Base-by-base conservation (phyloP, 2,113 vertebrate species). In the Grammomys surdaster region DNA sequence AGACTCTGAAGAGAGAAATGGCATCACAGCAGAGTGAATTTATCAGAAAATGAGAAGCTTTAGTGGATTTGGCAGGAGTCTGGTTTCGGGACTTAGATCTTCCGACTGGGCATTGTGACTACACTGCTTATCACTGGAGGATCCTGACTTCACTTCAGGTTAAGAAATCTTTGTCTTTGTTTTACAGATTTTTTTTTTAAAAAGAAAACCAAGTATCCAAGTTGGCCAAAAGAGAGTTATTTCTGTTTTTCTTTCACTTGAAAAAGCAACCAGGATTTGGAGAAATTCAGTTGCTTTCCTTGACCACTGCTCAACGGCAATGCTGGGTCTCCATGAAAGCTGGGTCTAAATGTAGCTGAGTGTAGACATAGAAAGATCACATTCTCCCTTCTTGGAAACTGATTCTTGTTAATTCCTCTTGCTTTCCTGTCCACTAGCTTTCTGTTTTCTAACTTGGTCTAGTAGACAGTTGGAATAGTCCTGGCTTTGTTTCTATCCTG, bases 1-100 rank as follows among this genome's bases (percentile, higher is more conserved):
- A 86, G 90, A 77, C 28, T 86, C 46, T 46, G 40, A 91, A 90
- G 65, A 81, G 69, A 89, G 48, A 88, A 88, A 89, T 43, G 90
- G 90, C 77, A 89, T 96, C 46, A 20, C 43, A 58, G 65, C 7
- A 93, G 89, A 85, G 36, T 63, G 89, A 90, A 90, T 76, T 91
- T 91, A 88, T 89, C 96, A 89, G 82, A 90, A 58, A 90, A 95
- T 46, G 48, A 90, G 86, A 90, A 48, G 67, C 60, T 17, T 93
- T 89, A 88, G 94, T 90, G 70, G 72, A 81, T 94, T 90, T 88
- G 75, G 78, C 75, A 46, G 46, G 91, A 86, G 28, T 95, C 93
- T 96, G 80, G 54, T 95, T 96, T 97, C 80, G 93, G 90, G 40
- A 73, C 67, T 86, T 85, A 90, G 70, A 48, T 89, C 60, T 87